phyloP scores from a whole-genome alignment of 2,888 invertebrate species.

The Callyntrura guangdongensis region DNA sequence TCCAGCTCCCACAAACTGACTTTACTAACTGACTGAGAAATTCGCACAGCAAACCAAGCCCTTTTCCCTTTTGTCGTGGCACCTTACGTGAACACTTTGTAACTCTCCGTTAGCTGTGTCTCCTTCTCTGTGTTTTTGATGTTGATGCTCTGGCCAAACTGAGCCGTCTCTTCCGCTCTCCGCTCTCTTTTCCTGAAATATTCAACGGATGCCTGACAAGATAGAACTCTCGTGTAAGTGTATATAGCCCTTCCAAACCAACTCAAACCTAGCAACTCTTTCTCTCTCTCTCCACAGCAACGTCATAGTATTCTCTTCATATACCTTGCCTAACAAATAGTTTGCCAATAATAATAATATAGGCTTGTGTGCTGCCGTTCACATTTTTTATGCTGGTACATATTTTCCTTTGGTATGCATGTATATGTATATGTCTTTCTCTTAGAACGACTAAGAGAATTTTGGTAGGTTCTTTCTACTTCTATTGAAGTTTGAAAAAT shows the following conservation, averaged over 20 bases:
- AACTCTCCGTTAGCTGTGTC: not conserved
- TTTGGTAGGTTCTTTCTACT: no score
- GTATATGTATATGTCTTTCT: no score
- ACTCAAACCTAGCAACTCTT: not conserved
- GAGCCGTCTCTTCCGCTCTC: slow-evolving; percentile 71
- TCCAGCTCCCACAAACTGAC: not conserved
- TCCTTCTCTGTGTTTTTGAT: slow-evolving; percentile 51
- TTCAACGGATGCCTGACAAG: slow-evolving; percentile 56
- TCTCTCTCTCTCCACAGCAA: not conserved
- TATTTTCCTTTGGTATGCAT: no score
- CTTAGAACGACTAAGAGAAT: no score
- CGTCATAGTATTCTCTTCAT: not conserved
- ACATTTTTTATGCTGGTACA: not conserved
- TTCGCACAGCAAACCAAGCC: slow-evolving; percentile 1
- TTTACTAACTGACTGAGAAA: not conserved
- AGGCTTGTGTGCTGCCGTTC: not conserved
- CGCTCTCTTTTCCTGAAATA: slow-evolving; percentile 73
- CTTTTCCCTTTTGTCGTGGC: not conserved
- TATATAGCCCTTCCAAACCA: slow-evolving; percentile 8
- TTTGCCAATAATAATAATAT: no score
- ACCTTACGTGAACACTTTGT: not conserved
- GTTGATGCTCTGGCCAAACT: slow-evolving; percentile 73
- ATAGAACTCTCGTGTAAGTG: slow-evolving; percentile 1
- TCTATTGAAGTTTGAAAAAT: not conserved
- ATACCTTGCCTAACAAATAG: no score